These are phyloP conservation scores for Eulemur macaco DNA, from an alignment of 2,113 vertebrate genomes.

Conservation along the genomic window DNA sequence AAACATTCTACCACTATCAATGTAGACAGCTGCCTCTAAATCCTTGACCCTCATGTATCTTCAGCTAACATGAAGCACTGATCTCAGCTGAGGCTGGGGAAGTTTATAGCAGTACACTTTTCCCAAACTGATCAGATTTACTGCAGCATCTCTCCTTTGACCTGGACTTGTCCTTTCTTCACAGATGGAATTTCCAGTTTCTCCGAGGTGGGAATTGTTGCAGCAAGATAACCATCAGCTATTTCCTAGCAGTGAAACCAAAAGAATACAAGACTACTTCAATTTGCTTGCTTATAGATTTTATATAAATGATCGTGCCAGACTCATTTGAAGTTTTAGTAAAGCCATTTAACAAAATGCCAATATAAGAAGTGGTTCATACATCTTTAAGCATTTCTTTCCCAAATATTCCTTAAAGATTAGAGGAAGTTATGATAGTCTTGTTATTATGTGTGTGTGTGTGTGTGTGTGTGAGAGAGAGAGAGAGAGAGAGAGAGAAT, in stretches of 20 bases:
- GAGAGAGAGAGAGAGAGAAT: too few species aligned
- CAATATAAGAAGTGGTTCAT: neutral
- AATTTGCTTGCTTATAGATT: constrained; percentile 1
- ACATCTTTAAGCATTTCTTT: neutral
- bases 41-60: neutral
- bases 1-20: neutral
- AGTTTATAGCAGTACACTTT: neutral
- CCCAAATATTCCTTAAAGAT: neutral
- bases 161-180: neutral
- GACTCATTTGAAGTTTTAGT: constrained; percentile 18
- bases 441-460: neutral
- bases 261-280: neutral
- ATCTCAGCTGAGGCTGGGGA: neutral
- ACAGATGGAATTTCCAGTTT: constrained; percentile 38
- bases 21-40: neutral
- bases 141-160: neutral
- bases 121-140: neutral
- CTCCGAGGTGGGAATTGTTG: neutral
- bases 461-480: neutral
- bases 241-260: constrained; percentile 37
- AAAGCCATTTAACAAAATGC: constrained; percentile 31
- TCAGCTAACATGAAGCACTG: neutral
- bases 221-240: constrained; percentile 35
- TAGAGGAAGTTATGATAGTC: neutral
- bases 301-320: neutral